Evolutionary conservation across 2,113 vertebrate species (phyloP), one percentile per base, ranked within the genome.

Genomic region (Asarcornis scutulata): DNA sequence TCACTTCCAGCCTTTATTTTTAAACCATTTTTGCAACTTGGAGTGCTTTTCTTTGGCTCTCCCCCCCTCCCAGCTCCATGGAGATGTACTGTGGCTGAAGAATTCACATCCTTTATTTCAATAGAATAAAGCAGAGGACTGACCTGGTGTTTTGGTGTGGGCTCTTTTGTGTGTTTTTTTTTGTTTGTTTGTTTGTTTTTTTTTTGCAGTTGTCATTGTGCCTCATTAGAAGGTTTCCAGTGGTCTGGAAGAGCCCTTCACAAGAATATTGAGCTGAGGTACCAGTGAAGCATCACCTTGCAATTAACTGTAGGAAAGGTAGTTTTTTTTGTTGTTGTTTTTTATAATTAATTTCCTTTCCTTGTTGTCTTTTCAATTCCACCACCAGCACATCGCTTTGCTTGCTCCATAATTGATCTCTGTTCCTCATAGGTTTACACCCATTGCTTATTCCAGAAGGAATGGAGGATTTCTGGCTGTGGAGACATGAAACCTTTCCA

Each of bases 261-360:
- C 27, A 73, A 72, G 4, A 11, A 16, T 50, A 22, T 12, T 3
- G 0, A 55, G 20, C 23, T 2, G 23, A 83, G 32, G 62, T 17
- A 16, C 38, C 59, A 63, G 16, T 31, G 34, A 50, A 67, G 40
- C 34, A 53, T 27, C 58, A 32, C 13, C 29, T 80, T 58, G 32
- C 7, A 31, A 64, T 27, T 38, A 85, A 0, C 27, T 58, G 14
- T 3, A 31, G 20, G 16, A 84, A 89, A 56, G 8, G 15, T 6
- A 5, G 3, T 10, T 29, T 10, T 23, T 0, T 2, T 66, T 60
- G 55, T 18, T 16, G 4, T 23, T 60, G 20, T 4, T 22, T 14
- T n/a, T 67, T 68, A 22, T 23, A 18, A 46, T 48, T n/a, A 16
- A 6, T 32, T 62, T 27, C 48, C 32, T 23, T 69, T 83, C n/a